phyloP scores from a whole-genome alignment of 2,888 invertebrate species.

The Nomada fabriciana region DNA sequence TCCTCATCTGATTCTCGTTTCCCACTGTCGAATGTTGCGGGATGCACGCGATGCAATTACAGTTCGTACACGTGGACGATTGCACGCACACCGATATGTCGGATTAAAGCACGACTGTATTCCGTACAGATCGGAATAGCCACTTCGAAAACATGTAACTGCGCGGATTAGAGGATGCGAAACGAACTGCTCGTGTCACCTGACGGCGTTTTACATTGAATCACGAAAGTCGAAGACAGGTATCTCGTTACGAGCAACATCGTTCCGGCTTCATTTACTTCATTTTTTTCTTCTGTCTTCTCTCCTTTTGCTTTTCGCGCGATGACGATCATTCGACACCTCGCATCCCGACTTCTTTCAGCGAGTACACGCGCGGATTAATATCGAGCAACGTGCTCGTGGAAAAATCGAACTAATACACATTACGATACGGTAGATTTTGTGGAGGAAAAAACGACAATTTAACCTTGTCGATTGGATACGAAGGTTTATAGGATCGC shows the following conservation, averaged over 20 bases:
- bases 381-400: neutral
- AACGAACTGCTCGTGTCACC: constrained; percentile 38
- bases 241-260: constrained; percentile 29
- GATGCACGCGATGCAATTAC: constrained; percentile 52
- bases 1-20: constrained; percentile 28
- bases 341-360: constrained; percentile 18
- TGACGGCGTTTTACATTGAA: constrained; percentile 29
- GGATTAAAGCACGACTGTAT: constrained; percentile 39
- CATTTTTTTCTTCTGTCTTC: neutral
- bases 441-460: neutral
- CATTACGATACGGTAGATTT: constrained; percentile 1
- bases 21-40: constrained; percentile 9
- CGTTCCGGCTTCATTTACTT: neutral
- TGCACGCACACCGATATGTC: constrained; percentile 26
- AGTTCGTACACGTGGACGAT: constrained; percentile 34
- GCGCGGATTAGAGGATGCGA: constrained; percentile 38
- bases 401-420: neutral
- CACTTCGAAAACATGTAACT: constrained; percentile 27
- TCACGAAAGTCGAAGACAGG: constrained; percentile 28
- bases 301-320: constrained; percentile 18
- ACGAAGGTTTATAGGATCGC: neutral
- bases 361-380: neutral
- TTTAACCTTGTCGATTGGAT: neutral
- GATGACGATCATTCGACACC: constrained; percentile 30
- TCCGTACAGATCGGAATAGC: constrained; percentile 28